Base-by-base conservation (phyloP, 2,113 vertebrate species). In the Dascyllus trimaculatus region DNA sequence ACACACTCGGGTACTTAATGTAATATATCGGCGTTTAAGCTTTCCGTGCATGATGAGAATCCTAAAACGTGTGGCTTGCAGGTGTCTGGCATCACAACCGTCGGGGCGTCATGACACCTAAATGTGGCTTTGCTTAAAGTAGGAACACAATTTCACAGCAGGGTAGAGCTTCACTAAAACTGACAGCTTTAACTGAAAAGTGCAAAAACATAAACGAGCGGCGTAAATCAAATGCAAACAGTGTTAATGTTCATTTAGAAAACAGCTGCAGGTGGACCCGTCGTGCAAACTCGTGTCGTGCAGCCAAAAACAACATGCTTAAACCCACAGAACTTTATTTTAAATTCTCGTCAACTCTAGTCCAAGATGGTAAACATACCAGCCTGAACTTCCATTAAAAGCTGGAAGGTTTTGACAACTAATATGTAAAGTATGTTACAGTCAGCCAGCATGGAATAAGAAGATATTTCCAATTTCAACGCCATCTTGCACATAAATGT, bases 151-250 rank as follows among this genome's bases (percentile, higher is more conserved):
- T 53, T 51, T 72, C 67, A 63, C 71, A 53, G 35, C 5, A 3
- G 32, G 49, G 14, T 0, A 18, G 14, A 38, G 22, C 19, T 49
- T 73, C 11, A 69, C 13, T 25, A 4, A 60, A 71, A 74, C 45
- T 53, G 71, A 79, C 71, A 67, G 80, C 24, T 59, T 35, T 0
- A 56, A 24, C 46, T 25, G 75, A 14, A 24, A 59, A 73, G 24
- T 10, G 17, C n/a, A 45, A 57, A 54, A 38, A 7, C 32, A 35
- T 35, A 8, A 24, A 14, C 43, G 38, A 18, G 53, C 6, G 15
- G 13, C 2, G 3, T 22, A 35, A 4, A 63, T 40, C 40, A 60
- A 24, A 66, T 13, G 24, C 32, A 38, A 1, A 32, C 1, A 53
- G 60, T 18, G 53, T 14, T 29, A 8, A 14, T 43, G 40, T 43